Conservation (phyloP, 2,797 vertebrate species). For the Pseudocheirus occidentalis region DNA sequence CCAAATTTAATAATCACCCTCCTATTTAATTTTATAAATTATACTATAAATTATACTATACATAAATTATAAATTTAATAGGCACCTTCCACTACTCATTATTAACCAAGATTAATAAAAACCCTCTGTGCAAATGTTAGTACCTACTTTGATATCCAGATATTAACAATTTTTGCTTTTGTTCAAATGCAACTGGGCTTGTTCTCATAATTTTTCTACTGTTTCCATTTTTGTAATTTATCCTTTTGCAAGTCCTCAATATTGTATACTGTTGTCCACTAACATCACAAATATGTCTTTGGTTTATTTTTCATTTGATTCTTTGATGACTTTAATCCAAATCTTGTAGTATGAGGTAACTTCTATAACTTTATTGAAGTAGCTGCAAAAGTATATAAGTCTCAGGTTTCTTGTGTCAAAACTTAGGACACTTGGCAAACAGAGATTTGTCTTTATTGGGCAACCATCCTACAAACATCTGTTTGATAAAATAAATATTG, state of each 20-base stretch:
- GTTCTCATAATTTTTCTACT: background rate
- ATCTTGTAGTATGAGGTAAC: background rate
- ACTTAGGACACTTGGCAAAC: background rate
- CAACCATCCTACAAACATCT: background rate
- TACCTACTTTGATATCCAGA: background rate
- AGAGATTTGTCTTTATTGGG: background rate
- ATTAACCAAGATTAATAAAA: background rate
- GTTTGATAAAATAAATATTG: background rate
- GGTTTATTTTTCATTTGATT: background rate
- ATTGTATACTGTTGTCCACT: background rate
- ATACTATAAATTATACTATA: too few species aligned
- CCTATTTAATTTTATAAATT: too few species aligned
- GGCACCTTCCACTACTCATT: background rate
- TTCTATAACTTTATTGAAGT: background rate
- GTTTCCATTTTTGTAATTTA: background rate
- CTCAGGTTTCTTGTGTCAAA: background rate
- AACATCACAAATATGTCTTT: background rate
- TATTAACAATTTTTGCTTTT: background rate
- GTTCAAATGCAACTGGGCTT: background rate
- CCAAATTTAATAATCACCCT: background rate
- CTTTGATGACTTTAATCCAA: background rate
- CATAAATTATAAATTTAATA: background rate
- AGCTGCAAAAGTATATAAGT: background rate
- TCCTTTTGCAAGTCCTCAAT: background rate
- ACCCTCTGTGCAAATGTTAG: background rate